Conservation (phyloP, 2,113 vertebrate species). For the Tichodroma muraria region DNA sequence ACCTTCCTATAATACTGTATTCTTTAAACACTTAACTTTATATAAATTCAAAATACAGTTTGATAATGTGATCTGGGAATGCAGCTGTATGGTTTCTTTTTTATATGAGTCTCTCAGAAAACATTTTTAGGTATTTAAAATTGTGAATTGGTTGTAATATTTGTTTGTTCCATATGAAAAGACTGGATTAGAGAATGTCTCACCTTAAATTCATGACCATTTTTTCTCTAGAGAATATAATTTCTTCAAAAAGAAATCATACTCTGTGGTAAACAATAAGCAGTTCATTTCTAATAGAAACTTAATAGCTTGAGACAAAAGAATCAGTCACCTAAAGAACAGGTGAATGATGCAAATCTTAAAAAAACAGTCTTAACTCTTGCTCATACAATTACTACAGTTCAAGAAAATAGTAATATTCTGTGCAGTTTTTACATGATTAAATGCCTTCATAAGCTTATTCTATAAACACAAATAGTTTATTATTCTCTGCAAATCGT, state of each 20-base stretch:
- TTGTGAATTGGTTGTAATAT: not conserved
- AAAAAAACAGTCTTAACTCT: not conserved
- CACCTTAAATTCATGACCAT: not conserved
- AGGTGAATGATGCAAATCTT: not conserved
- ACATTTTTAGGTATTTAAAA: not conserved
- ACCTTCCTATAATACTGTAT: not conserved
- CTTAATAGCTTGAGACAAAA: not conserved
- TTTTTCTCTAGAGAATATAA: not conserved
- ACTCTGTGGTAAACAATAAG: not conserved
- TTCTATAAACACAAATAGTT: not conserved
- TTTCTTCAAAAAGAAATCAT: not conserved
- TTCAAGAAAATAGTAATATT: not conserved
- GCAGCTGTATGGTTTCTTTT: not conserved
- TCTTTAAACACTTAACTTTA: not conserved
- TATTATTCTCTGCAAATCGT: not conserved
- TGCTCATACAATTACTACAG: not conserved
- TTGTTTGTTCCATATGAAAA: not conserved
- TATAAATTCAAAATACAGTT: not conserved
- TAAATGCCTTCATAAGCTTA: not conserved
- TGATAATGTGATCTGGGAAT: not conserved
- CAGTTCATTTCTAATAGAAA: not conserved
- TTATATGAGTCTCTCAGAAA: not conserved
- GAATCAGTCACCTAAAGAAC: not conserved
- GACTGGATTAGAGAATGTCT: not conserved
- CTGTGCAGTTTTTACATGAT: not conserved